Conservation (phyloP, 2,113 vertebrate species). For the Xyrauchen texanus region DNA sequence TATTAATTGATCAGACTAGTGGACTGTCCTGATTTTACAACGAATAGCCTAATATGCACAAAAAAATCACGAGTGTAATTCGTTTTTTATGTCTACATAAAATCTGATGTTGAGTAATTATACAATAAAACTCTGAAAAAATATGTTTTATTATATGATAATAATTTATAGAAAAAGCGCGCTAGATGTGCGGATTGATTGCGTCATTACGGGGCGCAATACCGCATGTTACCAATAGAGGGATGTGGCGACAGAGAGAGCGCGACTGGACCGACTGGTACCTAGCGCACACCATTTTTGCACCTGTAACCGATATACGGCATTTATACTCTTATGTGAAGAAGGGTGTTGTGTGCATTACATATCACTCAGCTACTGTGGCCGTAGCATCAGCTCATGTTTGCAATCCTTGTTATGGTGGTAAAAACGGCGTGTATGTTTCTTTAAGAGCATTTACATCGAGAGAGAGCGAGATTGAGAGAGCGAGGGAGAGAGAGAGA, state of each 20-base stretch:
- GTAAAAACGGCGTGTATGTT: slow-evolving; percentile 52
- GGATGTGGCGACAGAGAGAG: slow-evolving; percentile 18
- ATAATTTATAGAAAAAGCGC: slow-evolving; percentile 4
- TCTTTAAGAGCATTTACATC: slow-evolving; percentile 73
- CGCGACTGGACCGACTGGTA: neutral
- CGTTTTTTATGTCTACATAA: neutral
- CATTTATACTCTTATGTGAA: neutral
- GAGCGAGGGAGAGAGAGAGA: too few relatives aligned
- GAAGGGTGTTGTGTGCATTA: neutral
- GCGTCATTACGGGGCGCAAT: neutral
- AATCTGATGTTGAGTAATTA: neutral
- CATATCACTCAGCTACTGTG: neutral
- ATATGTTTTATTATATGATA: neutral
- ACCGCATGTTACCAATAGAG: slow-evolving; percentile 31
- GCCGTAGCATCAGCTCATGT: slow-evolving; percentile 28
- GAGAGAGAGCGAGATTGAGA: slow-evolving; percentile 47
- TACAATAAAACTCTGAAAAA: neutral
- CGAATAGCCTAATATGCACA: too few relatives aligned
- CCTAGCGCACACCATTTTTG: neutral
- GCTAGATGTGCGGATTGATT: neutral
- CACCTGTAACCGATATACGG: neutral
- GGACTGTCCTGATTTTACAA: too few relatives aligned
- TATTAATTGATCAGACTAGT: too few relatives aligned
- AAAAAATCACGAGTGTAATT: too few relatives aligned
- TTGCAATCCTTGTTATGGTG: slow-evolving; percentile 41